Conservation (phyloP, 1,140 invertebrate genomes). For the Drosophila sechellia region DNA sequence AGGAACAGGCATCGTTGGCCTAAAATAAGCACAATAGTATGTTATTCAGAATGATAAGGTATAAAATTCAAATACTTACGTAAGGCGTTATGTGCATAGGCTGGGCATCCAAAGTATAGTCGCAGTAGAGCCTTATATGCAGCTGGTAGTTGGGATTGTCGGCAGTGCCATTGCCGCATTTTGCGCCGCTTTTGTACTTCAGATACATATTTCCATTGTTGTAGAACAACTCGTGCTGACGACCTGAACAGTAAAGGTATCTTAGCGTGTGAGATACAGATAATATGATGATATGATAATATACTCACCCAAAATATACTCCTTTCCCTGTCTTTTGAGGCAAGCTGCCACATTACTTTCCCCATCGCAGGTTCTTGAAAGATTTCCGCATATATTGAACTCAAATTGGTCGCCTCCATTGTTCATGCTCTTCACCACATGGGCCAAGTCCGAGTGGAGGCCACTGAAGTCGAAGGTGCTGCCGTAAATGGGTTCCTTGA, state of each 20-base stretch:
- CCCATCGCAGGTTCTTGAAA: slow-evolving; percentile 62
- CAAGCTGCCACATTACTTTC: slow-evolving; percentile 73
- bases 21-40: slow-evolving; percentile 6
- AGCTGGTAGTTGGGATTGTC: slow-evolving; percentile 57
- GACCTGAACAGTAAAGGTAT: slow-evolving; percentile 45
- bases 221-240: slow-evolving; percentile 68
- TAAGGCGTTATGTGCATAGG: slow-evolving; percentile 62
- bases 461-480: slow-evolving; percentile 71
- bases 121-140: slow-evolving; percentile 64
- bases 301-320: slow-evolving; percentile 77
- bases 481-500: slow-evolving; percentile 77
- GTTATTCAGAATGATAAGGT: not conserved
- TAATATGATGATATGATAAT: not conserved
- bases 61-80: slow-evolving; percentile 37
- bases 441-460: slow-evolving; percentile 70
- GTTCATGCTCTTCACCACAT: slow-evolving; percentile 41
- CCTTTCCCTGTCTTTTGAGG: slow-evolving; percentile 64
- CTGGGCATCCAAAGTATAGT: slow-evolving; percentile 69
- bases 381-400: slow-evolving; percentile 77
- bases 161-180: slow-evolving; percentile 60
- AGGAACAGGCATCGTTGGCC: slow-evolving; percentile 63
- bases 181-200: slow-evolving; percentile 62
- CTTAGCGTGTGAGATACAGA: not conserved
- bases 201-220: slow-evolving; percentile 70
- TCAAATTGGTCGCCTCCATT: slow-evolving; percentile 61